These are phyloP conservation scores for Aphodius sticticus DNA, from an alignment of 2,888 invertebrate genomes.

Conservation along the genomic window DNA sequence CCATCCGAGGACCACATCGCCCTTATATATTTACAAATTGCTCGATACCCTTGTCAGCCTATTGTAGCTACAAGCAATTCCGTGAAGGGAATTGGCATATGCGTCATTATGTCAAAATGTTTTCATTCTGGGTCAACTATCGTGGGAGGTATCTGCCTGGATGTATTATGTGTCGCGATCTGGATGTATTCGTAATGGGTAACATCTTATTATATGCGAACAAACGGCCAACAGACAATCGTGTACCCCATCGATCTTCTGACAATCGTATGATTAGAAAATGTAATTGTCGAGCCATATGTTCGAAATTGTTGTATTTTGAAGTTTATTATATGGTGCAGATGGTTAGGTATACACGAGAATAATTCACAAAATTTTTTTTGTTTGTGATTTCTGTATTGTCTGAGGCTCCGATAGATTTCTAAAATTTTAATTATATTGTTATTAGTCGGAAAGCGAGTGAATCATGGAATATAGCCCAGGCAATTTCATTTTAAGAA, in stretches of 20 bases:
- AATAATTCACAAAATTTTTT: too few relatives aligned
- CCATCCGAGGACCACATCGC: neutral
- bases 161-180: neutral
- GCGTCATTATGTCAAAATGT: conserved; percentile 20
- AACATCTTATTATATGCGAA: neutral
- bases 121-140: conserved; percentile 9
- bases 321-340: too few relatives aligned
- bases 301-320: neutral
- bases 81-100: conserved; percentile 9
- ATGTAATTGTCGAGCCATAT: neutral
- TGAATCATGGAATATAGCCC: too few relatives aligned
- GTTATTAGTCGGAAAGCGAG: too few relatives aligned
- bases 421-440: too few relatives aligned
- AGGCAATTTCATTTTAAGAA: too few relatives aligned
- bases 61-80: conserved; percentile 14
- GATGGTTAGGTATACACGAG: too few relatives aligned
- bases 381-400: too few relatives aligned
- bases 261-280: neutral
- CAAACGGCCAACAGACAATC: neutral
- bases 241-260: neutral
- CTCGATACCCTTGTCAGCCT: neutral
- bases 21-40: conserved; percentile 22
- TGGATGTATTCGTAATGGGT: neutral
- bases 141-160: neutral
- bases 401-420: too few relatives aligned